Percentiles rank a stretch among this genome's conserved stretches.
phyloP scores from a whole-genome alignment of 1,140 invertebrate genomes.

The Halictus rubicundus region DNA sequence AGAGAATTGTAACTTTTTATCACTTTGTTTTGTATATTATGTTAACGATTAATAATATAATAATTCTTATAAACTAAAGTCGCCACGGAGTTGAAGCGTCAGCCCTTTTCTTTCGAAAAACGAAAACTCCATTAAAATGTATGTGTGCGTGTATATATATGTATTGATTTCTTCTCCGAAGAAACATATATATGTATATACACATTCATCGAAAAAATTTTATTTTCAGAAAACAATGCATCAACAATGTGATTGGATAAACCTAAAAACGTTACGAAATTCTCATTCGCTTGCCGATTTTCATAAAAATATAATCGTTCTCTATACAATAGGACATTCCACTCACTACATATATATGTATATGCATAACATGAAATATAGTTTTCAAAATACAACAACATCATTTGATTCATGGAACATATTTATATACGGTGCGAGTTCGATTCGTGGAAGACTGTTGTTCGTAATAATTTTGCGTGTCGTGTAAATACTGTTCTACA shows the following conservation, averaged over 20 bases:
- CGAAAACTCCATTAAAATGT: no score
- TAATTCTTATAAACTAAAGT: slow-evolving; percentile 34
- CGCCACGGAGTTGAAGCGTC: neutral
- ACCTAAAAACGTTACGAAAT: slow-evolving; percentile 26
- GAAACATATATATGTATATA: neutral
- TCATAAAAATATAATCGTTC: slow-evolving; percentile 54
- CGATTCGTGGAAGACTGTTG: slow-evolving; percentile 32
- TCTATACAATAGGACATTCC: slow-evolving; percentile 50
- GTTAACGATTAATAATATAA: slow-evolving; percentile 59
- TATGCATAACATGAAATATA: slow-evolving; percentile 45
- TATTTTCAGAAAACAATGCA: slow-evolving; percentile 17
- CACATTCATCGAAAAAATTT: neutral
- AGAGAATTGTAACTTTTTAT: slow-evolving; percentile 47
- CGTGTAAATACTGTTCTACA: slow-evolving; percentile 23
- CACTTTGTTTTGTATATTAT: slow-evolving; percentile 60
- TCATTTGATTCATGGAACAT: slow-evolving; percentile 1
- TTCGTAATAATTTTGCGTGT: slow-evolving; percentile 25
- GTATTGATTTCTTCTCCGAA: no score
- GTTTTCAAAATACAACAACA: slow-evolving; percentile 40
- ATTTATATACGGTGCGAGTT: slow-evolving; percentile 6
- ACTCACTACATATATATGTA: slow-evolving; percentile 39
- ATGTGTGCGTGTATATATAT: no score
- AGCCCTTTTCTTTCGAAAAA: no score
- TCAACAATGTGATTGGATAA: slow-evolving; percentile 13
- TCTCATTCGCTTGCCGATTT: slow-evolving; percentile 29